These are phyloP conservation scores for Thaleichthys pacificus DNA, from an alignment of 2,797 vertebrate genomes.

Conservation along the genomic window DNA sequence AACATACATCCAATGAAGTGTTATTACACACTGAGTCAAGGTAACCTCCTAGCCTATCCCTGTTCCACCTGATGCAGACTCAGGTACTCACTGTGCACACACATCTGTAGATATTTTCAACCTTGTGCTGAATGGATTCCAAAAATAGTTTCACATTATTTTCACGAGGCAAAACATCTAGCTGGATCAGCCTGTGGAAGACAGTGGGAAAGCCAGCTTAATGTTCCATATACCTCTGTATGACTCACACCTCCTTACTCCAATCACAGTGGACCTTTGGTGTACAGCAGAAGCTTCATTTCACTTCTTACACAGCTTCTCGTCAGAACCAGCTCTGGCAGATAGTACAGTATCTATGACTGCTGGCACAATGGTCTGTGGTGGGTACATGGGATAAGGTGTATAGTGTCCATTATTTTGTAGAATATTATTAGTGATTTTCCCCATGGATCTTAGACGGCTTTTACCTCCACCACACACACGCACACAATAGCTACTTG, in stretches of 20 bases:
- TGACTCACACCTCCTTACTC: too few relatives aligned
- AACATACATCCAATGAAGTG: too few relatives aligned
- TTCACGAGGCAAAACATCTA: neutral
- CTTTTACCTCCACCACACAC: slow-evolving; percentile 1
- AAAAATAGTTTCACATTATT: neutral
- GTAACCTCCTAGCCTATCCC: too few relatives aligned
- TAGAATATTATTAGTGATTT: neutral
- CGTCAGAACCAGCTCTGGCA: neutral
- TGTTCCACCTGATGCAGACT: neutral
- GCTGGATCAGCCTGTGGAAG: neutral
- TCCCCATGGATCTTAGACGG: neutral
- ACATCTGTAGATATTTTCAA: neutral
- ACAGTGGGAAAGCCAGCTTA: neutral
- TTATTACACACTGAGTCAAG: too few relatives aligned
- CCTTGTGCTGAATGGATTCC: neutral
- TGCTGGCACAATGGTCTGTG: neutral
- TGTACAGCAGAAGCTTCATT: neutral
- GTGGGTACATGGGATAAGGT: neutral
- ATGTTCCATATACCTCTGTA: neutral
- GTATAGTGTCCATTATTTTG: neutral
- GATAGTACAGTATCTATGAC: neutral
- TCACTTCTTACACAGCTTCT: neutral
- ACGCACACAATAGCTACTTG: neutral
- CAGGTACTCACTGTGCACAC: neutral
- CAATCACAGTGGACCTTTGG: neutral